A percentile compares a stretch with the other conserved stretches of the same genome.
Evolutionary conservation across 1,140 invertebrate species (phyloP).

Genomic region (Temnothorax longispinosus): DNA sequence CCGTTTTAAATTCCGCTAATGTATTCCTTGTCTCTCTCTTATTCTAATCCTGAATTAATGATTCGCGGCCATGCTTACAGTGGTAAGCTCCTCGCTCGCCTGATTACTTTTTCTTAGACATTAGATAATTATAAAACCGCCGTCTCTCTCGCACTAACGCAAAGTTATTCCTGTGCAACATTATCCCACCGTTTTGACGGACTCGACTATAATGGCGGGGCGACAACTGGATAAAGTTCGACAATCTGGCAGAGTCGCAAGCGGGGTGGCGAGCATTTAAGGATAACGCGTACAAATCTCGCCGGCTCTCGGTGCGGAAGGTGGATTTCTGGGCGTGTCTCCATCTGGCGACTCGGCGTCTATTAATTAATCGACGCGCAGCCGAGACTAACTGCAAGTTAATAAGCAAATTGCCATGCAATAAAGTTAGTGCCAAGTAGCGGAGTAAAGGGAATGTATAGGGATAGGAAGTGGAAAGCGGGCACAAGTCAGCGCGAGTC

Average conservation of each 20-base stretch:
- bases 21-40: neutral
- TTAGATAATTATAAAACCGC: constrained; percentile 12
- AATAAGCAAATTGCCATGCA: constrained; percentile 85
- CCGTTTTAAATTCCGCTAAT: constrained; percentile 2
- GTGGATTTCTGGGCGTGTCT: constrained; percentile 79
- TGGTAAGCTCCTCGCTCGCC: neutral
- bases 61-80: neutral
- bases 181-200: constrained; percentile 27
- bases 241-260: constrained; percentile 36
- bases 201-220: constrained; percentile 14
- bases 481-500: constrained; percentile 55
- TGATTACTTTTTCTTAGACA: constrained; percentile 22
- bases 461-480: constrained; percentile 55
- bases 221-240: constrained; percentile 51
- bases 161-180: neutral
- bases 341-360: constrained; percentile 83
- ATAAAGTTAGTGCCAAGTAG: constrained; percentile 82
- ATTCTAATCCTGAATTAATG: constrained; percentile 23
- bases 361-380: constrained; percentile 85
- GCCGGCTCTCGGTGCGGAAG: constrained; percentile 46
- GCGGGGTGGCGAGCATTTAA: constrained; percentile 58
- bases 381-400: constrained; percentile 84
- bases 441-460: constrained; percentile 63
- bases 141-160: neutral
- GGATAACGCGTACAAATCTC: constrained; percentile 71